A percentile compares a stretch with the other conserved stretches of the same genome.
These are phyloP conservation scores for Synanthedon formicaeformis DNA, from an alignment of 2,888 invertebrate genomes.

Conservation along the genomic window DNA sequence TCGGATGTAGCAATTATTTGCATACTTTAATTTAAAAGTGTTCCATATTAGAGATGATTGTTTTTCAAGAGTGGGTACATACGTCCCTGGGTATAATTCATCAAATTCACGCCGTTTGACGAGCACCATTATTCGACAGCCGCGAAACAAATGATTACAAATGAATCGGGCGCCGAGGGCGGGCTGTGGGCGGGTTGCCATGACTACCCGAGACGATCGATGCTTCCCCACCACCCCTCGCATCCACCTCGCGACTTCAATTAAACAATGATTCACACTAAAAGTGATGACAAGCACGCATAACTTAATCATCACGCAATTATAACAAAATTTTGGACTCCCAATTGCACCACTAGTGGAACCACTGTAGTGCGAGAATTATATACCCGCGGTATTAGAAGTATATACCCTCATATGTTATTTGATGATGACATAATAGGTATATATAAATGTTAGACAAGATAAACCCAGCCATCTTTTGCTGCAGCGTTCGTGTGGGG, in stretches of 20 bases:
- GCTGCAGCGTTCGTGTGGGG: too few relatives aligned
- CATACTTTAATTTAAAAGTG: too few relatives aligned
- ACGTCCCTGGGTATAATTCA: slow-evolving; percentile 26
- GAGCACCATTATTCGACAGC: slow-evolving; percentile 56
- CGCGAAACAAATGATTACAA: slow-evolving; percentile 70
- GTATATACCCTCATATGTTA: too few relatives aligned
- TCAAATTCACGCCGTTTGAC: slow-evolving; percentile 57
- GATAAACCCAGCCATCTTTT: too few relatives aligned
- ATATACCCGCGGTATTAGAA: too few relatives aligned
- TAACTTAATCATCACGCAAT: not conserved
- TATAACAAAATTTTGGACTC: not conserved
- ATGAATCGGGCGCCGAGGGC: slow-evolving; percentile 44
- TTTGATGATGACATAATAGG: too few relatives aligned
- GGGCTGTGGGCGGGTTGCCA: slow-evolving; percentile 35
- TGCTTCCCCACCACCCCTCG: slow-evolving; percentile 30
- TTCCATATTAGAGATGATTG: too few relatives aligned
- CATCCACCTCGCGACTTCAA: slow-evolving; percentile 34
- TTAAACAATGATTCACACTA: slow-evolving; percentile 66
- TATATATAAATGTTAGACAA: too few relatives aligned
- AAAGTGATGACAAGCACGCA: slow-evolving; percentile 39
- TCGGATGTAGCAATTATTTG: too few relatives aligned
- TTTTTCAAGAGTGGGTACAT: not conserved
- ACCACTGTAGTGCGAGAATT: too few relatives aligned
- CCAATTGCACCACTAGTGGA: too few relatives aligned
- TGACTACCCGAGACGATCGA: slow-evolving; percentile 64